Evolutionary conservation across 2,113 vertebrate genomes (phyloP).

Genomic region (Thamnophis sirtalis): DNA sequence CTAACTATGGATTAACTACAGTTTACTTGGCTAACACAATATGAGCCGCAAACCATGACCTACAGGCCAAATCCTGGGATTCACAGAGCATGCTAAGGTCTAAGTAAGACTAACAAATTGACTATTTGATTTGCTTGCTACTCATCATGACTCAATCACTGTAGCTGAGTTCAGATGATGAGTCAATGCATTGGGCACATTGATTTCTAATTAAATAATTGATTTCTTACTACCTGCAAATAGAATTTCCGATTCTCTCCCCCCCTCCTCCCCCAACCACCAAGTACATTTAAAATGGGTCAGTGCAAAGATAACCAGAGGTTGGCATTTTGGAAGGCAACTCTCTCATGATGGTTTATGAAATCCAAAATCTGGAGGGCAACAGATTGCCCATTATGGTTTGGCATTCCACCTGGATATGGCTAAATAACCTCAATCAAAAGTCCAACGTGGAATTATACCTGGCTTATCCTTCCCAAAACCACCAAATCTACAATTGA

Average conservation of each 20-base stretch:
- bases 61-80: not conserved
- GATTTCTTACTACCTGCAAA: not conserved
- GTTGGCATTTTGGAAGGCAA: not conserved
- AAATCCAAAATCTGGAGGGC: not conserved
- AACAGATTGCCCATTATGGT: not conserved
- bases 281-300: not conserved
- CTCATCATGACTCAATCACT: not conserved
- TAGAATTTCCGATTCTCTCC: not conserved
- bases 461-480: not conserved
- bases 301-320: not conserved
- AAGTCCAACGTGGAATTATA: not conserved
- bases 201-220: not conserved
- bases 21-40: not conserved
- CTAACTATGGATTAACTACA: not conserved
- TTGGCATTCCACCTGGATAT: not conserved
- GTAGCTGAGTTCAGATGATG: not conserved
- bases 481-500: not conserved
- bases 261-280: not conserved
- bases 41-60: not conserved
- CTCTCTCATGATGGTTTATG: not conserved
- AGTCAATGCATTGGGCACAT: not conserved
- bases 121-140: not conserved
- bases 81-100: not conserved
- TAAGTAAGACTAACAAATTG: not conserved
- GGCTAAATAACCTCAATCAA: not conserved